Evolutionary conservation across 1,140 invertebrate species (phyloP).

Genomic region (Cryptotermes secundus): DNA sequence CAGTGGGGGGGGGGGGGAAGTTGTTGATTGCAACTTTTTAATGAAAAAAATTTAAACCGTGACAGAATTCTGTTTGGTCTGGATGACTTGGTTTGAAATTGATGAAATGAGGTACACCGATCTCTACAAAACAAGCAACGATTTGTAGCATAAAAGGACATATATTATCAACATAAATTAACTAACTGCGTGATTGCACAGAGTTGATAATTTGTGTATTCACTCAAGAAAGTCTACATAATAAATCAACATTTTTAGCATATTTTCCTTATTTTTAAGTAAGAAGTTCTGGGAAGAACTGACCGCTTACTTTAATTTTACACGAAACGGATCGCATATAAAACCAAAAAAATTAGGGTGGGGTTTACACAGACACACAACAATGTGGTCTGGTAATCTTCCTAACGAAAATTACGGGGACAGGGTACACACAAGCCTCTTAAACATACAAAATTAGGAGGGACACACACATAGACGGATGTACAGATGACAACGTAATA

Average conservation of each 20-base stretch:
- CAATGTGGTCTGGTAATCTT: too few species aligned
- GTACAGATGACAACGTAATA: too few species aligned
- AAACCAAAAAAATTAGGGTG: too few species aligned
- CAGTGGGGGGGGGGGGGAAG: not conserved
- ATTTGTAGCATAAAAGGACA: not conserved
- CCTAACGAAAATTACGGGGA: too few species aligned
- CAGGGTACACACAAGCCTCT: too few species aligned
- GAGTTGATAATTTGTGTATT: not conserved
- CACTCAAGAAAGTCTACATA: not conserved
- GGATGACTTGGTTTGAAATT: not conserved
- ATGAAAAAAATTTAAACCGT: not conserved
- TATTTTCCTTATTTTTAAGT: too few species aligned
- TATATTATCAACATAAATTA: not conserved
- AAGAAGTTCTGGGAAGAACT: too few species aligned
- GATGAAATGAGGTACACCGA: not conserved
- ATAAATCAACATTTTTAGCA: not conserved
- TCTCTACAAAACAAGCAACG: not conserved
- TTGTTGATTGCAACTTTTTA: not conserved
- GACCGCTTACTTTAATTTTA: too few species aligned
- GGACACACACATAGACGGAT: too few species aligned
- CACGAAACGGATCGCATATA: too few species aligned
- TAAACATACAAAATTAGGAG: too few species aligned
- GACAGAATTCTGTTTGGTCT: not conserved
- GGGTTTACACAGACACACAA: too few species aligned
- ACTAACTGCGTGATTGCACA: not conserved